Conservation (phyloP, 2,797 vertebrate genomes). For the Bufotes viridis region DNA sequence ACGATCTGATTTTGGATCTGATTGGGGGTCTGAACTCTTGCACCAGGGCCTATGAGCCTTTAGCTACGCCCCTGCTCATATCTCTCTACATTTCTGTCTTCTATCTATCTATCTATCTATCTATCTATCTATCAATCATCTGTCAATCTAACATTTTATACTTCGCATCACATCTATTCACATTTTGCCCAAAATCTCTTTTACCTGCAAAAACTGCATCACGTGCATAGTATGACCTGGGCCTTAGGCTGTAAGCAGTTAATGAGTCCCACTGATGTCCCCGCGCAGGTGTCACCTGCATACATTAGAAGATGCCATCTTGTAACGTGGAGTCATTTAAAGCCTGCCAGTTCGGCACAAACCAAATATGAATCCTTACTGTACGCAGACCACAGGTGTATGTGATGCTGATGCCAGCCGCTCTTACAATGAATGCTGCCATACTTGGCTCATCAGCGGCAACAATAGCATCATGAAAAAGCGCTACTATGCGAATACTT, state of each 20-base stretch:
- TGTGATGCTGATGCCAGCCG: not conserved
- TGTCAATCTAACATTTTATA: too few species aligned
- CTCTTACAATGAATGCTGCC: constrained; percentile 3
- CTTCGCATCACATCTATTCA: too few species aligned
- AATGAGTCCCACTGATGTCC: not conserved
- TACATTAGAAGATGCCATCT: not conserved
- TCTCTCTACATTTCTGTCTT: too few species aligned
- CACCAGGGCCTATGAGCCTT: too few species aligned
- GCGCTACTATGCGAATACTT: not conserved
- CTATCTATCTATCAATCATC: too few species aligned
- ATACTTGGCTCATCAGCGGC: not conserved
- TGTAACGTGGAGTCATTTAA: not conserved
- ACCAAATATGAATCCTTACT: constrained; percentile 9
- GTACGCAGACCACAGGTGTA: constrained; percentile 5
- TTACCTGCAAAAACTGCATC: too few species aligned
- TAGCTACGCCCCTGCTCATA: too few species aligned
- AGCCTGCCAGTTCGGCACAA: not conserved
- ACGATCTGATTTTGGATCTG: too few species aligned
- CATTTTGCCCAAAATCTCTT: too few species aligned
- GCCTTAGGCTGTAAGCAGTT: not conserved
- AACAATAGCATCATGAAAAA: not conserved
- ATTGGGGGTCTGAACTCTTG: too few species aligned
- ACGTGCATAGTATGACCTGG: too few species aligned
- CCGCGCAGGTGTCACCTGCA: not conserved
- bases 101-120: too few species aligned